Evolutionary conservation across 1,140 invertebrate species (phyloP).

Genomic region (Drosophila yakuba): DNA sequence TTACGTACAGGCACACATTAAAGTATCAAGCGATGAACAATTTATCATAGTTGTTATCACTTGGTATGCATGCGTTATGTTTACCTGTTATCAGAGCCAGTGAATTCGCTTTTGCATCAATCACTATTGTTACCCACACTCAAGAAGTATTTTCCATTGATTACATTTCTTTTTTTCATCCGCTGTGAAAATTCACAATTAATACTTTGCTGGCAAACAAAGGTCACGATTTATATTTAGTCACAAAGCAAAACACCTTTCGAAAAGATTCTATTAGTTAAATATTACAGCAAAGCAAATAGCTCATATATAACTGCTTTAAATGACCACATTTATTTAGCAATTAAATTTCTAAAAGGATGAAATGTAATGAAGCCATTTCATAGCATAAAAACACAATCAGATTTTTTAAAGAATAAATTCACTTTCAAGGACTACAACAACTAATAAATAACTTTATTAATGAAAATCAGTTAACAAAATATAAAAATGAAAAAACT

Average conservation of each 20-base stretch:
- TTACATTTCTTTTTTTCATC: background rate
- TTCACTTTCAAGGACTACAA: constrained; percentile 1
- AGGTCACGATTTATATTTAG: no score
- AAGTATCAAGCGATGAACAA: background rate
- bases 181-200: no score
- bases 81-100: background rate
- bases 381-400: background rate
- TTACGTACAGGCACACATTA: background rate
- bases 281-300: no score
- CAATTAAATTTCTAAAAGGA: no score
- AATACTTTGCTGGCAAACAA: no score
- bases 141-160: background rate
- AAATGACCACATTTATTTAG: no score
- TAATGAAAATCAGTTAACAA: constrained; percentile 40
- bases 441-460: constrained; percentile 48
- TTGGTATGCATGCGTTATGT: background rate
- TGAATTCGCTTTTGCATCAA: no score
- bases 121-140: background rate
- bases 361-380: no score
- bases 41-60: background rate
- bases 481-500: constrained; percentile 22
- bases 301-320: no score
- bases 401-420: background rate
- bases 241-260: no score
- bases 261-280: no score